A percentile compares a stretch with the other conserved stretches of the same genome.
Conservation (phyloP, 92 coral and sea anemone genomes). For the Phenganax marumi region DNA sequence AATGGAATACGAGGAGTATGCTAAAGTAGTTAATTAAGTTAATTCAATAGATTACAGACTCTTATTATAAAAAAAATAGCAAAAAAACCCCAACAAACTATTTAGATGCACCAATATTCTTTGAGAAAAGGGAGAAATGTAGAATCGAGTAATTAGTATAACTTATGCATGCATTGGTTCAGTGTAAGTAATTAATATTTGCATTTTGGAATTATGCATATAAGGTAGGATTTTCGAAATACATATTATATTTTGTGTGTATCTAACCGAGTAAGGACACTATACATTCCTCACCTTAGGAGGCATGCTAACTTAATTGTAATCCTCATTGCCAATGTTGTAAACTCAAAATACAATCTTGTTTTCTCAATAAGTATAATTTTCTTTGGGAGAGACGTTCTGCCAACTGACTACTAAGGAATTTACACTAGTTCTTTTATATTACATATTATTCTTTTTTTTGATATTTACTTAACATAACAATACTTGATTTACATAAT, state of each 20-base stretch:
- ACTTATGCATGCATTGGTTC: not conserved
- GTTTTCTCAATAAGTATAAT: too few relatives aligned
- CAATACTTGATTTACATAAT: too few relatives aligned
- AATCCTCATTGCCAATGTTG: too few relatives aligned
- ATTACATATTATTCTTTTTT: too few relatives aligned
- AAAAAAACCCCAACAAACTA: not conserved
- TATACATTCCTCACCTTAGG: too few relatives aligned
- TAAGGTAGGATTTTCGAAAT: too few relatives aligned
- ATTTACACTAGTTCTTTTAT: too few relatives aligned
- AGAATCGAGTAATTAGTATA: not conserved
- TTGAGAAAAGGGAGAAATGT: not conserved
- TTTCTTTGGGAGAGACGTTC: too few relatives aligned
- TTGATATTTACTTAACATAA: too few relatives aligned
- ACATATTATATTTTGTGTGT: not conserved
- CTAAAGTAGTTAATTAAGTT: not conserved
- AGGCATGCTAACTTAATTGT: too few relatives aligned
- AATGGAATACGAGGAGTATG: not conserved
- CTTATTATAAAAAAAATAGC: not conserved
- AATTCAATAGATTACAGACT: not conserved
- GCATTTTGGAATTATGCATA: not conserved
- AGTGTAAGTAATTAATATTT: not conserved
- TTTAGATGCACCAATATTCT: not conserved
- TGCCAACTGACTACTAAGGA: too few relatives aligned
- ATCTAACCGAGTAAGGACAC: not conserved
- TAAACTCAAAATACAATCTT: too few relatives aligned